These are phyloP conservation scores for Icerya purchasi DNA, from an alignment of 2,888 invertebrate species.

Conservation along the genomic window DNA sequence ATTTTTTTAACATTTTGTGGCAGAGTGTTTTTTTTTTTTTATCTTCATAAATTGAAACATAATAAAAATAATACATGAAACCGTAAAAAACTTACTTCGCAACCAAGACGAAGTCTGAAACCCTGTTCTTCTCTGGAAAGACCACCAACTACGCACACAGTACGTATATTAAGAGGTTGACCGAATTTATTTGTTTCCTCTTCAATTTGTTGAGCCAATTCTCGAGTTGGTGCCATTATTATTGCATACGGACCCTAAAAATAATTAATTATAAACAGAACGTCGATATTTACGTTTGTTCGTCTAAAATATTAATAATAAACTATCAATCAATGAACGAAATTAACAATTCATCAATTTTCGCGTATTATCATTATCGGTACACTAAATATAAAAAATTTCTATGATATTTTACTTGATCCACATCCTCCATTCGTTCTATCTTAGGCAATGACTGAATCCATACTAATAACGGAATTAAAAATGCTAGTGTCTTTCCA, in stretches of 20 bases:
- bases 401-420: constrained; percentile 31
- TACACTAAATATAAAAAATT: too few species aligned
- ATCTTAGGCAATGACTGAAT: constrained; percentile 93
- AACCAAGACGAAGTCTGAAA: constrained; percentile 82
- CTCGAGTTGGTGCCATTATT: constrained; percentile 97
- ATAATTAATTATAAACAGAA: too few species aligned
- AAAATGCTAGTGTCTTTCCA: constrained; percentile 95
- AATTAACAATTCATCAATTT: too few species aligned
- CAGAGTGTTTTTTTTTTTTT: too few species aligned
- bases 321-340: too few species aligned
- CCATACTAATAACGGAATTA: constrained; percentile 92
- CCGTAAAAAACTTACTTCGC: constrained; percentile 42
- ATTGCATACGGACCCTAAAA: constrained; percentile 84
- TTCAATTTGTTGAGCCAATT: constrained; percentile 97
- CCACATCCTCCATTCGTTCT: constrained; percentile 70
- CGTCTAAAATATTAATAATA: too few species aligned
- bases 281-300: too few species aligned
- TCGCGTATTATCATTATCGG: too few species aligned
- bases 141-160: constrained; percentile 95
- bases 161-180: constrained; percentile 70
- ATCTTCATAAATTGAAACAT: too few species aligned
- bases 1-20: too few species aligned
- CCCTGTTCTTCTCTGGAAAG: constrained; percentile 96
- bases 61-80: background rate
- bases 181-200: constrained; percentile 98